phyloP scores from a whole-genome alignment of 1,140 invertebrate genomes.

The Capitella teleta region DNA sequence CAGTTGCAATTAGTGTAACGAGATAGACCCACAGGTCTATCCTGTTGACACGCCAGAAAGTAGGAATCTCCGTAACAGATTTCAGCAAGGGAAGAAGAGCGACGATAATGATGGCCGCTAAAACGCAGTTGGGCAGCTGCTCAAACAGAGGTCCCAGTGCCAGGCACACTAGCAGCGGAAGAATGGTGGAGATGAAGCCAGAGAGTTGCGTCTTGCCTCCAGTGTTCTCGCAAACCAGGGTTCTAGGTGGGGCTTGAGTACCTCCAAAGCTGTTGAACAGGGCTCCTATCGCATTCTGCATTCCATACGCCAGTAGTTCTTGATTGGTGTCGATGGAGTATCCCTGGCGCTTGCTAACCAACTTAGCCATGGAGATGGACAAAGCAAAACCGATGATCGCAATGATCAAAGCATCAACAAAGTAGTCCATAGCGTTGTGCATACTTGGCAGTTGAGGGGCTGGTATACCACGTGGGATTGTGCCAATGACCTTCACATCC shows the following conservation, averaged over 20 bases:
- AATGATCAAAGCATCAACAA: constrained; percentile 59
- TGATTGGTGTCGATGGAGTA: constrained; percentile 23
- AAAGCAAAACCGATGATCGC: constrained; percentile 80
- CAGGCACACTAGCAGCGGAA: constrained; percentile 44
- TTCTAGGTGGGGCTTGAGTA: constrained; percentile 19
- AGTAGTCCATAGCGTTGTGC: constrained; percentile 1
- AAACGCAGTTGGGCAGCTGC: constrained; percentile 37
- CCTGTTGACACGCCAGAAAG: constrained; percentile 33
- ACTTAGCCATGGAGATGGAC: constrained; percentile 76
- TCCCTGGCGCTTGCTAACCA: constrained; percentile 46
- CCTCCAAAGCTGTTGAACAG: constrained; percentile 24
- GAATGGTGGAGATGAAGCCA: constrained; percentile 30
- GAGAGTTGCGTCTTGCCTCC: constrained; percentile 25
- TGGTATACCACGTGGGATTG: constrained; percentile 36
- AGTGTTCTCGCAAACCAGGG: constrained; percentile 19
- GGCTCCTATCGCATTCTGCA: constrained; percentile 17
- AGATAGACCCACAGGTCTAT: constrained; percentile 39
- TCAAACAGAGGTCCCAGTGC: constrained; percentile 39
- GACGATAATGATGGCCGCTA: constrained; percentile 36
- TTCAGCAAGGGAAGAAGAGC: constrained; percentile 33
- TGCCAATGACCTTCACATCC: constrained; percentile 20
- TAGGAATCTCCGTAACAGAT: constrained; percentile 22
- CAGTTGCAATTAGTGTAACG: constrained; percentile 26
- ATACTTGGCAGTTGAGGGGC: constrained; percentile 6
- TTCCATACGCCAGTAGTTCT: constrained; percentile 24